Evolutionary conservation across 37 sponge, comb jelly and placozoan species (phyloP).

Genomic region (Petrosia ficiformis): DNA sequence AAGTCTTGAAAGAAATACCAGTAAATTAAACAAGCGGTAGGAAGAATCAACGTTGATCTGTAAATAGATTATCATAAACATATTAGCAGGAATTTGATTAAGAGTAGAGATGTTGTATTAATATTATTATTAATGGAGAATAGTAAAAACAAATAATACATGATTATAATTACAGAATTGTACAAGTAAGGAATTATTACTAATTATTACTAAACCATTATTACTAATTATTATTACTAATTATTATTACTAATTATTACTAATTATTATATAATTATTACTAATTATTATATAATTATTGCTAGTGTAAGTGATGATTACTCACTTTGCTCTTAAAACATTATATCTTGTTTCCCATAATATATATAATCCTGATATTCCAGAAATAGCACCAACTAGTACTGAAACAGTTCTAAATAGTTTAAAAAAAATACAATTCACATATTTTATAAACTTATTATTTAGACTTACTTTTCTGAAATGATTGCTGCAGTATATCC

Average conservation of each 20-base stretch:
- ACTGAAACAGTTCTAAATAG: not conserved
- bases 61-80: not conserved
- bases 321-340: slow-evolving; percentile 6
- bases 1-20: slow-evolving; percentile 53
- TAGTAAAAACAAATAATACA: too few species aligned
- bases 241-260: too few species aligned
- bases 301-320: not conserved
- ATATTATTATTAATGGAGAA: too few species aligned
- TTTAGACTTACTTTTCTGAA: not conserved
- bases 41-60: slow-evolving; percentile 38
- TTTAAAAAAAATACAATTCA: not conserved
- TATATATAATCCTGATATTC: slow-evolving; percentile 1
- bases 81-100: too few species aligned
- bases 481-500: not conserved
- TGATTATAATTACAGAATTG: too few species aligned
- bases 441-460: not conserved
- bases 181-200: too few species aligned
- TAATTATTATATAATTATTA: too few species aligned
- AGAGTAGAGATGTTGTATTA: too few species aligned
- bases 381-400: not conserved
- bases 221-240: too few species aligned
- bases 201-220: too few species aligned
- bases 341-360: slow-evolving; percentile 23
- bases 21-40: slow-evolving; percentile 22
- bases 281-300: too few species aligned